Percentiles rank a stretch among this genome's conserved stretches.
Evolutionary conservation across 2,888 invertebrate genomes (phyloP).

Genomic region (Amphipoea lucens): DNA sequence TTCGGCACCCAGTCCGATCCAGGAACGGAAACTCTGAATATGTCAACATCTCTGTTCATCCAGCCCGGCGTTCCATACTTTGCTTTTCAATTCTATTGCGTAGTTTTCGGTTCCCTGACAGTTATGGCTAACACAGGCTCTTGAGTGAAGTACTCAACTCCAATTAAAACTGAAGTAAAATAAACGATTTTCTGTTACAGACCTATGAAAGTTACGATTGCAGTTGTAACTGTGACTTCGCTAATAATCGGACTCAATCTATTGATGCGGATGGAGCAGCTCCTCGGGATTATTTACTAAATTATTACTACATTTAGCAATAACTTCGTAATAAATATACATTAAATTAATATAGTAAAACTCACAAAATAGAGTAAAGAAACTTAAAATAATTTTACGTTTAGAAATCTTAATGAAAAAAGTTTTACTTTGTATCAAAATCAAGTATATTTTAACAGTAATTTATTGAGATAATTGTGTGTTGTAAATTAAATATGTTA

Average conservation of each 20-base stretch:
- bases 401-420: too few species aligned
- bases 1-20: neutral
- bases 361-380: constrained; percentile 26
- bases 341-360: constrained; percentile 10
- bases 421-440: constrained; percentile 44
- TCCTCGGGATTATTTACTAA: constrained; percentile 68
- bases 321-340: neutral
- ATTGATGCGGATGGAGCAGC: constrained; percentile 77
- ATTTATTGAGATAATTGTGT: constrained; percentile 36
- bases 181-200: constrained; percentile 69
- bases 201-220: constrained; percentile 87
- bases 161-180: neutral
- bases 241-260: constrained; percentile 81
- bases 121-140: neutral
- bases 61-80: neutral
- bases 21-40: neutral
- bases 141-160: neutral
- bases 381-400: neutral
- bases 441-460: constrained; percentile 22
- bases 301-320: constrained; percentile 14
- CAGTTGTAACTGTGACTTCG: constrained; percentile 82
- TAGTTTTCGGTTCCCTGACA: neutral
- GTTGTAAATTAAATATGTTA: constrained; percentile 34
- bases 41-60: neutral
- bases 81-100: neutral